A percentile compares a stretch with the other conserved stretches of the same genome.
Evolutionary conservation across 2,888 invertebrate species (phyloP).

Genomic region (Lepidocyrtoides sp.): DNA sequence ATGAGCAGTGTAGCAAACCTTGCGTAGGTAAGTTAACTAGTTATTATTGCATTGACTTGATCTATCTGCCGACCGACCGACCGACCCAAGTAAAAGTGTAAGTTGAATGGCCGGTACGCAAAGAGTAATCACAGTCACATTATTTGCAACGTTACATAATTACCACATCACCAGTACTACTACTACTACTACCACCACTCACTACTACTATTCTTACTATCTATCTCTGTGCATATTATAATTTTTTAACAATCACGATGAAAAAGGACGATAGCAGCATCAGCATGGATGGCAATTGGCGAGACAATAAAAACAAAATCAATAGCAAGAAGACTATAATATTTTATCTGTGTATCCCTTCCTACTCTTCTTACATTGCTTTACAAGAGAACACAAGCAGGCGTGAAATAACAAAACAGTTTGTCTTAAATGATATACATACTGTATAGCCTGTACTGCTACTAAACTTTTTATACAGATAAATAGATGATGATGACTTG

Average conservation of each 20-base stretch:
- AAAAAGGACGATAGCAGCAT: slow-evolving; percentile 40
- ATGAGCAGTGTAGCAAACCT: slow-evolving; percentile 35
- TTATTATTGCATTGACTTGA: neutral
- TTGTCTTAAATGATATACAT: neutral
- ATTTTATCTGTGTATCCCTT: neutral
- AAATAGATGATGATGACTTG: no score
- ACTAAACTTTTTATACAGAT: no score
- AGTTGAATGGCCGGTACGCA: slow-evolving; percentile 68
- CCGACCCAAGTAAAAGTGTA: slow-evolving; percentile 56
- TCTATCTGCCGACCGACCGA: neutral
- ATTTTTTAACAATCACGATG: slow-evolving; percentile 36
- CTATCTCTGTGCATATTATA: slow-evolving; percentile 15
- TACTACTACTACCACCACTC: neutral
- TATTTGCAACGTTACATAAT: slow-evolving; percentile 64
- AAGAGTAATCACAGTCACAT: slow-evolving; percentile 41
- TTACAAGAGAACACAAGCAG: neutral
- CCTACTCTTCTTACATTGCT: neutral
- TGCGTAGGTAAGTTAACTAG: slow-evolving; percentile 49
- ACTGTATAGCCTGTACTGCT: neutral
- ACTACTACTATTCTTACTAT: no score
- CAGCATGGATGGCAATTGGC: neutral
- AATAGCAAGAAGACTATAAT: neutral
- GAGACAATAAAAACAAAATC: neutral
- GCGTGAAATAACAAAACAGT: slow-evolving; percentile 18
- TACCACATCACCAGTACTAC: slow-evolving; percentile 40